A percentile compares a stretch with the other conserved stretches of the same genome.
These are phyloP conservation scores for Trisateles emortualis DNA, from an alignment of 2,888 invertebrate genomes.

Conservation along the genomic window DNA sequence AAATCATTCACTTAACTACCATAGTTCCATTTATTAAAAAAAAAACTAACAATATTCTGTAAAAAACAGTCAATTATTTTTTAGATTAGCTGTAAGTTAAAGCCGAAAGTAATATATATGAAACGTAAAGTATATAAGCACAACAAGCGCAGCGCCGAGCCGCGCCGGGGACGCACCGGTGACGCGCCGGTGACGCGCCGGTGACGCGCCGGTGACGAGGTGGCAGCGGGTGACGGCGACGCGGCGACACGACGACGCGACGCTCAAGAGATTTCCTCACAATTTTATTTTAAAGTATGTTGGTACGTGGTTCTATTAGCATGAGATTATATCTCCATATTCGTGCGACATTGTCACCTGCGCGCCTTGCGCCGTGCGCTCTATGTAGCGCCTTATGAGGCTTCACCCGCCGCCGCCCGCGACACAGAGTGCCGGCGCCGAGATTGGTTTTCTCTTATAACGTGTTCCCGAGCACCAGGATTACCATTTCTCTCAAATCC, in stretches of 20 bases:
- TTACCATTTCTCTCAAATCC: constrained; percentile 28
- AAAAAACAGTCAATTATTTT: no score
- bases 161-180: no score
- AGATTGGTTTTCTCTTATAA: constrained; percentile 39
- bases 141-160: no score
- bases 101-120: no score
- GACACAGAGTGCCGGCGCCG: background rate
- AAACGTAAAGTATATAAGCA: no score
- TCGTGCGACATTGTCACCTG: background rate
- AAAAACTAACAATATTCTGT: no score
- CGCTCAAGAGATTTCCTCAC: background rate
- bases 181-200: no score
- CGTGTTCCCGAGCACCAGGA: constrained; percentile 23
- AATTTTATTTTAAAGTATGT: constrained; percentile 3
- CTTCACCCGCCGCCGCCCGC: background rate
- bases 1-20: no score
- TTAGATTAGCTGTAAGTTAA: no score
- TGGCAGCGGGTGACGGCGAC: background rate
- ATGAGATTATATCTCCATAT: background rate
- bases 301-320: background rate
- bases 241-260: background rate
- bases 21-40: no score
- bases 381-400: background rate
- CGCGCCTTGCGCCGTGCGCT: background rate
- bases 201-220: no score